These are phyloP conservation scores for Epinephelus cyanopodus DNA, from an alignment of 2,113 vertebrate species.

Conservation along the genomic window DNA sequence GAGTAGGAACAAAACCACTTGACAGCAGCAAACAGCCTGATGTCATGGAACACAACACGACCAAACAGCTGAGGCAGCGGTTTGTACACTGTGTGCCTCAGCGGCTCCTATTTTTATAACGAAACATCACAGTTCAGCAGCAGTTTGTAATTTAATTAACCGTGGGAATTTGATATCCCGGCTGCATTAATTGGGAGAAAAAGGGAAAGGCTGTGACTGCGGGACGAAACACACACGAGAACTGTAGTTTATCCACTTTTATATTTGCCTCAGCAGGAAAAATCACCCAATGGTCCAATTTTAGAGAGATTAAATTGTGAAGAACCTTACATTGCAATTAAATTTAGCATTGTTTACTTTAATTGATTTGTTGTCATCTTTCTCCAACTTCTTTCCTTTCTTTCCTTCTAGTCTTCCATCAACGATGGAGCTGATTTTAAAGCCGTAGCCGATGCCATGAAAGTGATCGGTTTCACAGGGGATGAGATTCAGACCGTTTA, in stretches of 20 bases:
- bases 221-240: background rate
- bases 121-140: conserved; percentile 21
- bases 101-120: conserved; percentile 34
- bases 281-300: background rate
- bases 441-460: conserved; percentile 96
- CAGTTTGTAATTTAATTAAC: conserved; percentile 49
- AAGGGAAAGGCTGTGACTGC: background rate
- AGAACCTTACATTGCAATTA: background rate
- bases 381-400: background rate
- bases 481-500: conserved; percentile 97
- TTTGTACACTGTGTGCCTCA: conserved; percentile 43
- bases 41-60: conserved; percentile 65
- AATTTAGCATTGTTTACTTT: background rate
- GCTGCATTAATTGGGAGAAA: background rate
- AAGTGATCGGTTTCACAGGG: conserved; percentile 95
- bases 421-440: conserved; percentile 93
- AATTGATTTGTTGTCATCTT: background rate
- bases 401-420: conserved; percentile 88
- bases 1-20: conserved; percentile 65
- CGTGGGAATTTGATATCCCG: conserved; percentile 26
- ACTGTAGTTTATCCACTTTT: background rate
- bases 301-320: background rate
- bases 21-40: conserved; percentile 73
- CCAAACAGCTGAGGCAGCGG: conserved; percentile 54
- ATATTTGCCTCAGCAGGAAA: background rate